Evolutionary conservation across 2,797 vertebrate genomes (phyloP), one percentile per base, ranked within the genome.

Genomic region (Neopelma chrysocephalum): DNA sequence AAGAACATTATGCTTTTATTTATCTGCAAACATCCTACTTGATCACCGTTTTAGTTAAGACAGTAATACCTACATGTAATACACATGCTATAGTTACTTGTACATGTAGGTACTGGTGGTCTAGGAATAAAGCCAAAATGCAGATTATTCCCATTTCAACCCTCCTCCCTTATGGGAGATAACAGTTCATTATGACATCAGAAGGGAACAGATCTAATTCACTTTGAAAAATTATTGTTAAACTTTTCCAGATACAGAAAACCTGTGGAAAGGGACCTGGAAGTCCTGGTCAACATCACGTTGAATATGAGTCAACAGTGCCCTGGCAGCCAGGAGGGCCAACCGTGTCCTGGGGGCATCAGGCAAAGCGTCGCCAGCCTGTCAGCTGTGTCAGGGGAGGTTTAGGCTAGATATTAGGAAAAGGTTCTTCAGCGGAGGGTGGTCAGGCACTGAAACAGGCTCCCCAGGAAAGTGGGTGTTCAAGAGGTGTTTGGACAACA

Each of bases 401-500:
- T 40, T 57, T 31, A n/a, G n/a, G 14, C 1, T 43, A 50, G 29
- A 8, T 12, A 19, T 22, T 2, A 71, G 27, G 11, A 64, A 57
- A 77, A 83, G 4, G 6, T 27, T 58, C 51, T 34, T 26, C n/a
- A 58, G 29, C 38, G 53, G 12, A 18, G 15, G 38, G 10, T 51
- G 6, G 8, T 0, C 9, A 3, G 25, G 29, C 16, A 26, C 10
- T 51, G 57, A 27, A 47, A 58, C 5, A 58, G 29, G 20, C 6
- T 83, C 12, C 43, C 1, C 27, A n/a, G 14, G 1, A 32, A 4
- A 82, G 27, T 8, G 23, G 8, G n/a, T 23, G 32, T 1, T 50
- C 43, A n/a, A 43, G 57, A 26, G 12, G 20, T 2, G 0, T 26
- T 26, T 29, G 4, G 27, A 62, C 15, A 50, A 57, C 0, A 0